Conservation (phyloP, 2,113 vertebrate species). For the Myrmecophaga tridactyla region DNA sequence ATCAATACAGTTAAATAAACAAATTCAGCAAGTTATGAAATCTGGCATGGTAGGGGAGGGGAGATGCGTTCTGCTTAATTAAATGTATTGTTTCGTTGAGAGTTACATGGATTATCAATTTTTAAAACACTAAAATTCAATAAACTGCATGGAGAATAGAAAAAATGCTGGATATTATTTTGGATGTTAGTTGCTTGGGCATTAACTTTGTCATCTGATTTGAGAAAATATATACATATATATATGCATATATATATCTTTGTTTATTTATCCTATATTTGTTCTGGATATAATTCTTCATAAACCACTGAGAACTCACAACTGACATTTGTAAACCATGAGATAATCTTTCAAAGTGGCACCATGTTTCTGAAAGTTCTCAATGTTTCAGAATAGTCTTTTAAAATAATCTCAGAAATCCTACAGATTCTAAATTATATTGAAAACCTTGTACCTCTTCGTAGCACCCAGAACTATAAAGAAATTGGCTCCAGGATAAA, state of each 20-base stretch:
- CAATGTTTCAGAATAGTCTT: conserved; percentile 32
- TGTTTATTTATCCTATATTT: conserved; percentile 30
- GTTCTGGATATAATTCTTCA: conserved; percentile 29
- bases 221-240: conserved; percentile 34
- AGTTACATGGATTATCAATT: conserved; percentile 23
- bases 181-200: conserved; percentile 56
- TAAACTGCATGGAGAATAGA: conserved; percentile 48
- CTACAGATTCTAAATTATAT: conserved; percentile 23
- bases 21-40: conserved; percentile 47
- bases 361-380: background rate
- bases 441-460: conserved; percentile 27
- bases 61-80: conserved; percentile 24
- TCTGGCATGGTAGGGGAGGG: background rate
- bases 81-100: conserved; percentile 1
- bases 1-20: background rate
- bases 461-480: background rate
- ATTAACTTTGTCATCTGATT: conserved; percentile 61
- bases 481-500: conserved; percentile 7
- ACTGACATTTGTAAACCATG: background rate
- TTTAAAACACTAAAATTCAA: conserved; percentile 46
- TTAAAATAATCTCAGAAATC: conserved; percentile 47
- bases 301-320: conserved; percentile 8
- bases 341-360: conserved; percentile 40
- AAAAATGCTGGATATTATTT: conserved; percentile 63
- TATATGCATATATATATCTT: conserved; percentile 13